Conservation (phyloP, 92 coral and sea anemone species). For the Epizoanthus scotinus region DNA sequence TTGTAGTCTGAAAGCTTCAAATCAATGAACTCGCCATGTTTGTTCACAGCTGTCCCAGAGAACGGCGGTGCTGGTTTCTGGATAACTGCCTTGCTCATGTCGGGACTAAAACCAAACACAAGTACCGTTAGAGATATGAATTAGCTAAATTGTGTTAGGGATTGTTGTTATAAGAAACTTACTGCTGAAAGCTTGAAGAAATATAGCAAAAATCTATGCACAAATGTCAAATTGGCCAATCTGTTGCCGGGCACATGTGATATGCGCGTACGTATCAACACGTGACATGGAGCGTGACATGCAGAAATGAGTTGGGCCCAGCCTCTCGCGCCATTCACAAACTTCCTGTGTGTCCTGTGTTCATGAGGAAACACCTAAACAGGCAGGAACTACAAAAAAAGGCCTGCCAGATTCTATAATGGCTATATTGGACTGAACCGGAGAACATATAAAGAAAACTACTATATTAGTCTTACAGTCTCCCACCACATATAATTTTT, state of each 20-base stretch:
- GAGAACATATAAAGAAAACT: no score
- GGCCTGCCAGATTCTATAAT: no score
- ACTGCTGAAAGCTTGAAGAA: conserved; percentile 15
- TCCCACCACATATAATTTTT: no score
- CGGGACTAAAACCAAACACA: conserved; percentile 56
- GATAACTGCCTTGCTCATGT: conserved; percentile 91
- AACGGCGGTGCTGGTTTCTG: conserved; percentile 97
- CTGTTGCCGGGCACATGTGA: not conserved
- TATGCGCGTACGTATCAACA: not conserved
- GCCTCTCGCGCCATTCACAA: conserved; percentile 17
- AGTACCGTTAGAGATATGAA: not conserved
- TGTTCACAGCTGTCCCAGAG: conserved; percentile 88
- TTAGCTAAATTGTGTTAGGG: not conserved
- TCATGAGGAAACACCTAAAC: no score
- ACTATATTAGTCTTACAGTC: no score
- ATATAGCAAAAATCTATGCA: not conserved
- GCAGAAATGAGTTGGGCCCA: conserved; percentile 20
- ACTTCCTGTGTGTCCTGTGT: not conserved
- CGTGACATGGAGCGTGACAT: not conserved
- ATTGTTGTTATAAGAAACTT: conserved; percentile 7
- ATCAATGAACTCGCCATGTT: conserved; percentile 84
- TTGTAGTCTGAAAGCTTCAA: conserved; percentile 91
- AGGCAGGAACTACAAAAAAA: no score
- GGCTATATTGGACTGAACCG: no score
- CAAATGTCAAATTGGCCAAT: not conserved